Base-by-base conservation (phyloP, 2,888 invertebrate species). In the Orthosia cruda region DNA sequence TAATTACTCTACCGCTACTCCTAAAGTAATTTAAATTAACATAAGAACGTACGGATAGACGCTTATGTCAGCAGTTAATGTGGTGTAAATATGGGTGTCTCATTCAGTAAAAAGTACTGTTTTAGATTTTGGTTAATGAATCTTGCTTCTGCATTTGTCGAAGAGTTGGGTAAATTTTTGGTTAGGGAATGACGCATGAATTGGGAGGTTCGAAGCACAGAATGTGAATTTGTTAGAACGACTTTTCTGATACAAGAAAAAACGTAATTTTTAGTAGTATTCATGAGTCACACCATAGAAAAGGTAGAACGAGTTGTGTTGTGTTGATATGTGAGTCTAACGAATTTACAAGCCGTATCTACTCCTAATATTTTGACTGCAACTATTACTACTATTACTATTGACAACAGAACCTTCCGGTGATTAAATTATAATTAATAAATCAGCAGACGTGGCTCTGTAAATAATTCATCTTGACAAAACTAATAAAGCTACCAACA, bases 1-100 rank as follows among this genome's bases (percentile, higher is more conserved):
- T 70, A 67, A 76, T 80, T 83, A 71, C 64, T 73, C n/a, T 59
- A 61, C 45, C 57, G 63, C 50, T 71, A 69, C 49, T n/a, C 26
- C 59, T 66, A 61, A 65, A 65, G 62, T 65, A 12, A 82, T 66
- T 66, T 15, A 54, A 71, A 62, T 80, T 26, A 58, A 47, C 62
- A 62, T 70, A 32, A 61, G 64, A 32, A 71, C 13, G 20, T 40
- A 26, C 54, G 16, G 32, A 47, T 52, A 65, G 20, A 26, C 11
- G 47, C 23, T 65, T 32, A 40, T 61, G n/a, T 55, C 18, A 49
- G 13, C 32, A 55, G 47, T 62, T 57, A 73, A 68, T 64, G 57
- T 16, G 52, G 16, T 13, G 12, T 52, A 15, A 18, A 20, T 59
- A 63, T 16, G 58, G 81, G 5, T 40, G 7, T 2, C 32, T 23